These are phyloP conservation scores for Puffinus mauretanicus DNA, from an alignment of 2,113 vertebrate genomes.

Conservation along the genomic window DNA sequence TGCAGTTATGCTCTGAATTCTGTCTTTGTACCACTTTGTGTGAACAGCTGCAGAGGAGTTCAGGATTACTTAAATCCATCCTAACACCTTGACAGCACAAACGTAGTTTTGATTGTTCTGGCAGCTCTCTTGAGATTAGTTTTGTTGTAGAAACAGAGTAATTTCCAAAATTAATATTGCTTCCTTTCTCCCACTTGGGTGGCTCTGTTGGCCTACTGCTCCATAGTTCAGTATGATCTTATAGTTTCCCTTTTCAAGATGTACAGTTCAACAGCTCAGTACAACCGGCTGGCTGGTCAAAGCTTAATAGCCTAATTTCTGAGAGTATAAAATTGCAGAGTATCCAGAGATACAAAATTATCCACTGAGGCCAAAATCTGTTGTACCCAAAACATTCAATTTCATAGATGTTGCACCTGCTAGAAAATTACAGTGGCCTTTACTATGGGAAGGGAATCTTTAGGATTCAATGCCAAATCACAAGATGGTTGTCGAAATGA, in stretches of 20 bases:
- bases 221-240: not conserved
- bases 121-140: not conserved
- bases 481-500: not conserved
- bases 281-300: not conserved
- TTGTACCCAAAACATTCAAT: not conserved
- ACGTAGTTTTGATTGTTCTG: not conserved
- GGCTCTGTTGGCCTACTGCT: not conserved
- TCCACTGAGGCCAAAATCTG: not conserved
- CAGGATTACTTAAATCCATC: not conserved
- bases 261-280: not conserved
- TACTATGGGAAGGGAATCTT: not conserved
- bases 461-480: not conserved
- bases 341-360: not conserved
- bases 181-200: not conserved
- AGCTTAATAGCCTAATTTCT: not conserved
- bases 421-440: not conserved
- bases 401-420: not conserved
- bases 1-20: not conserved
- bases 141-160: not conserved
- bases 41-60: not conserved
- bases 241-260: not conserved
- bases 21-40: not conserved
- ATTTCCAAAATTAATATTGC: conserved; percentile 7
- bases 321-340: not conserved
- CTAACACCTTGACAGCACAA: not conserved